Percentiles rank a stretch among this genome's conserved stretches.
phyloP scores from a whole-genome alignment of 2,888 invertebrate species.

The Anaspis maculata region DNA sequence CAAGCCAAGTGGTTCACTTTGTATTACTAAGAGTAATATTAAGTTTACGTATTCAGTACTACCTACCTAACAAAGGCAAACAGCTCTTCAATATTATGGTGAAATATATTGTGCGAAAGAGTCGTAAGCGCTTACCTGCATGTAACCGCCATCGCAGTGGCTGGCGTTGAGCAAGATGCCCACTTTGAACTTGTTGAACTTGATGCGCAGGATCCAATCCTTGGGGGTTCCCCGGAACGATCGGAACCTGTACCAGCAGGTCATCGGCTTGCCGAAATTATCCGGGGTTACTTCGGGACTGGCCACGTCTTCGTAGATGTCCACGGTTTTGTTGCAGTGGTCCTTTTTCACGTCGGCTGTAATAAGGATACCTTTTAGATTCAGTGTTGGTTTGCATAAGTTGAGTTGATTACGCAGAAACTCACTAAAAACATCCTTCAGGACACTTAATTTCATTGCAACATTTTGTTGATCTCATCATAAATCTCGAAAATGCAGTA shows the following conservation, averaged over 20 bases:
- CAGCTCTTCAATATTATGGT: no score
- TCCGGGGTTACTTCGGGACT: conserved; percentile 77
- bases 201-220: conserved; percentile 82
- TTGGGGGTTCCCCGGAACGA: conserved; percentile 80
- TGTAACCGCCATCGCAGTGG: conserved; percentile 77
- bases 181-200: conserved; percentile 90
- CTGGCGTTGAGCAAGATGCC: conserved; percentile 80
- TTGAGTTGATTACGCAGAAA: no score
- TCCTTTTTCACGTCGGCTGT: conserved; percentile 63
- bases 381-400: no score
- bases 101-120: no score
- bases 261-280: conserved; percentile 77
- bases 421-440: no score
- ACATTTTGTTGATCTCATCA: no score
- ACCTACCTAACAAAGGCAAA: background rate
- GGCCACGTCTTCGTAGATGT: conserved; percentile 85
- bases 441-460: no score
- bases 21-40: background rate
- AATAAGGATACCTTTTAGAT: no score
- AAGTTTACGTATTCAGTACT: background rate
- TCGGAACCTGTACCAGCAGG: conserved; percentile 85
- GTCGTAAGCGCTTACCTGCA: conserved; percentile 85
- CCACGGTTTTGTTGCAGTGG: conserved; percentile 90
- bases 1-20: no score
- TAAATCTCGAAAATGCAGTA: no score